A percentile compares a stretch with the other conserved stretches of the same genome.
Evolutionary conservation across 2,797 vertebrate species (phyloP).

Genomic region (Platyrinchus mystaceus): DNA sequence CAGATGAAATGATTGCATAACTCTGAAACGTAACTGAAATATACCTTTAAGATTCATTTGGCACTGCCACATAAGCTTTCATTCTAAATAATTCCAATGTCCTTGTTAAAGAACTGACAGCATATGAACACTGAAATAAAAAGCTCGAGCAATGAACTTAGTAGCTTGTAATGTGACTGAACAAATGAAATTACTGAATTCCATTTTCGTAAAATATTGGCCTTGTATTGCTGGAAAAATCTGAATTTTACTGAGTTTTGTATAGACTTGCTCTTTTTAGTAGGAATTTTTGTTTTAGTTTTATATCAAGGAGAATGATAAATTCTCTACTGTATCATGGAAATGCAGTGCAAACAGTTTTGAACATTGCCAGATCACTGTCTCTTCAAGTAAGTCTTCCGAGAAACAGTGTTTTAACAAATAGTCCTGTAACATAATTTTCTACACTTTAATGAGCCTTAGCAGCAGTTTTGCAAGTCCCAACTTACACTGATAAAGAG

Average conservation of each 20-base stretch:
- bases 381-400: neutral
- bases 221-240: neutral
- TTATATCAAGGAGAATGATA: neutral
- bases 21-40: neutral
- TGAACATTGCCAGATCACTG: neutral
- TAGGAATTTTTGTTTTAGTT: neutral
- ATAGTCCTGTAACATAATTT: rapidly evolving
- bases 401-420: neutral
- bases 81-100: neutral
- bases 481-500: neutral
- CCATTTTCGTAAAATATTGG: neutral
- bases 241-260: neutral
- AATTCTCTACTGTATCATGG: neutral
- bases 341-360: neutral
- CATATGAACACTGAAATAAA: neutral
- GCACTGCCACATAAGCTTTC: neutral
- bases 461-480: neutral
- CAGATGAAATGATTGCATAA: neutral
- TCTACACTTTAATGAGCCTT: neutral
- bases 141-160: neutral
- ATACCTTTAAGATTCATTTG: neutral
- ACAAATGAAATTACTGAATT: neutral
- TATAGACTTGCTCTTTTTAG: neutral
- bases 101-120: neutral
- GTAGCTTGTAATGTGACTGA: neutral